Evolutionary conservation across 1,140 invertebrate genomes (phyloP).

Genomic region (Procambarus virginalis): DNA sequence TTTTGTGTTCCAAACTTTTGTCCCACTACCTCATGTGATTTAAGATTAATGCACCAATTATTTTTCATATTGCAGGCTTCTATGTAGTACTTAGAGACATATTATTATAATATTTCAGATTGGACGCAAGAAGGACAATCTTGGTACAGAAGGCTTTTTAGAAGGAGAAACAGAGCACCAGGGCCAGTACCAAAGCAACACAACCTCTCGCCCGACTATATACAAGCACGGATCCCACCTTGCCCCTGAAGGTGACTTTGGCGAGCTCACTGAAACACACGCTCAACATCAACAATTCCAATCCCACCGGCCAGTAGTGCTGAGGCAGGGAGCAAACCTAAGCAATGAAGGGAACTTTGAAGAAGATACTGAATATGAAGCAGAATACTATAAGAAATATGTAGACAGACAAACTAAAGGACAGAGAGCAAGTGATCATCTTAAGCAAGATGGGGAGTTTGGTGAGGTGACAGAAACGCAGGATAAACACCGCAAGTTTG

Average conservation of each 20-base stretch:
- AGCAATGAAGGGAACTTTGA: constrained; percentile 22
- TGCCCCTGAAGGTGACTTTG: constrained; percentile 28
- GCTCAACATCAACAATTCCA: constrained; percentile 15
- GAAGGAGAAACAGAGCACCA: constrained; percentile 33
- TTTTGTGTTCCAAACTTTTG: neutral
- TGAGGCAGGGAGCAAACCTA: constrained; percentile 31
- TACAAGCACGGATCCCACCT: constrained; percentile 44
- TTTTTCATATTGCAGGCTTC: neutral
- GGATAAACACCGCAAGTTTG: constrained; percentile 11
- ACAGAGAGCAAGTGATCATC: constrained; percentile 16
- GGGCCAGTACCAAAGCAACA: constrained; percentile 27
- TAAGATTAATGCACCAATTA: neutral
- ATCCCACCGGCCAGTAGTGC: neutral
- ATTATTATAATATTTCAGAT: neutral
- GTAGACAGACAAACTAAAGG: neutral
- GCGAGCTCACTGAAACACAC: constrained; percentile 26
- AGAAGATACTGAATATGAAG: constrained; percentile 27
- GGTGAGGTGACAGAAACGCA: constrained; percentile 42
- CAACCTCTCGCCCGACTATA: neutral
- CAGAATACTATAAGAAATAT: constrained; percentile 15
- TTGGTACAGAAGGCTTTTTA: constrained; percentile 4
- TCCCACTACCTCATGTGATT: neutral
- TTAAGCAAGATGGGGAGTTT: constrained; percentile 33
- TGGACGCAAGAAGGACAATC: constrained; percentile 11
- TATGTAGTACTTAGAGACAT: too few species aligned